These are phyloP conservation scores for Pegoplata infirma DNA, from an alignment of 2,888 invertebrate species.

Conservation along the genomic window DNA sequence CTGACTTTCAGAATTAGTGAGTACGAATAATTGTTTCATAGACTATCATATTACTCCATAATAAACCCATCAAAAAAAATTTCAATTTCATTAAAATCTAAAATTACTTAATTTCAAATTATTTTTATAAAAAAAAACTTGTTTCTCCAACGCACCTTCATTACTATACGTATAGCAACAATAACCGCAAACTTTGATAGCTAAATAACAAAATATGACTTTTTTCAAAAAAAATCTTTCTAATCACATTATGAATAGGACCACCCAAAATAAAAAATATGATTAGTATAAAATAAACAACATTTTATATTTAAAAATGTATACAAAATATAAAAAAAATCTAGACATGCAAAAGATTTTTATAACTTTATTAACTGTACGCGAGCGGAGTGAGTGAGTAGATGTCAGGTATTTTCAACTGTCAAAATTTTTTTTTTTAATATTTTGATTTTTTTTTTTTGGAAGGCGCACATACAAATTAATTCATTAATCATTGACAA, in stretches of 20 bases:
- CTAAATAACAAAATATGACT: not conserved
- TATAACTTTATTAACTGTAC: constrained; percentile 54
- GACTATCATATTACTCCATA: too few species aligned
- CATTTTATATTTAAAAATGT: too few species aligned
- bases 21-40: too few species aligned
- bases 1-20: too few species aligned
- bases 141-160: too few species aligned
- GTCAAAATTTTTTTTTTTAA: constrained; percentile 42
- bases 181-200: not conserved
- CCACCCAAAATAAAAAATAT: constrained; percentile 7
- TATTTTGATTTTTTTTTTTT: not conserved
- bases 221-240: not conserved
- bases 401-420: constrained; percentile 46
- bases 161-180: not conserved
- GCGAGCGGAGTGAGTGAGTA: constrained; percentile 20
- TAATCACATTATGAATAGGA: not conserved
- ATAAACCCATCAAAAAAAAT: too few species aligned
- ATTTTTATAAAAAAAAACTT: too few species aligned
- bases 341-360: constrained; percentile 60
- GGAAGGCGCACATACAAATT: constrained; percentile 42
- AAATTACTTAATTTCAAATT: too few species aligned
- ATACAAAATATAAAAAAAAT: constrained; percentile 20
- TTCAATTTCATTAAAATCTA: too few species aligned
- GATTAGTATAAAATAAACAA: constrained; percentile 1
- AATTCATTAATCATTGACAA: constrained; percentile 63